phyloP scores from a whole-genome alignment of 2,797 vertebrate species.

The Leptoclinus maculatus region DNA sequence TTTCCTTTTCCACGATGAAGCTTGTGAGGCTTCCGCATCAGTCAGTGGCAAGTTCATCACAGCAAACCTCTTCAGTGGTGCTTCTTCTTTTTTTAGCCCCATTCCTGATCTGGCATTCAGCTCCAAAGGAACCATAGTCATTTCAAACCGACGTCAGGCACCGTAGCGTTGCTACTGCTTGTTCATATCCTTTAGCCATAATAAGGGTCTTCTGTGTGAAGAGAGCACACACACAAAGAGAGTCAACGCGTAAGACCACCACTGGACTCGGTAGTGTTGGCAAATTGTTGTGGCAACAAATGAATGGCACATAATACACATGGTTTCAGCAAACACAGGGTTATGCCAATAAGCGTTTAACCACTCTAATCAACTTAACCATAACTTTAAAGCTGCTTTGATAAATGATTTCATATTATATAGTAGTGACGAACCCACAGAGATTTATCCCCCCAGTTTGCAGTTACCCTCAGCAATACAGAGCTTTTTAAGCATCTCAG shows the following conservation, averaged over 20 bases:
- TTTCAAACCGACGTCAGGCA: constrained; percentile 29
- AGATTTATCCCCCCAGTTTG: neutral
- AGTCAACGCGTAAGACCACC: neutral
- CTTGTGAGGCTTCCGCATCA: constrained; percentile 22
- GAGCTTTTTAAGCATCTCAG: neutral
- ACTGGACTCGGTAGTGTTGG: neutral
- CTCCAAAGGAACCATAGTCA: constrained; percentile 41
- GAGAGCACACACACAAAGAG: constrained; percentile 34
- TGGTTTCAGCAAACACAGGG: neutral
- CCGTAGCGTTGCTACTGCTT: constrained; percentile 14
- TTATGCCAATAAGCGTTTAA: neutral
- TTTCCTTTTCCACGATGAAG: constrained; percentile 20
- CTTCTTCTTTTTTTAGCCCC: neutral
- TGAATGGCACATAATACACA: neutral
- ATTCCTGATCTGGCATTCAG: constrained; percentile 11
- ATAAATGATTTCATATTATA: too few relatives aligned
- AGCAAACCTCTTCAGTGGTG: constrained; percentile 20
- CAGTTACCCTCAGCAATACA: neutral
- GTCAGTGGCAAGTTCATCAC: constrained; percentile 28
- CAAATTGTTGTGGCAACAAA: neutral
- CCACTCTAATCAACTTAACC: neutral
- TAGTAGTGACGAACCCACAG: neutral
- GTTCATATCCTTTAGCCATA: constrained; percentile 70
- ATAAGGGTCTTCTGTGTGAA: constrained; percentile 77
- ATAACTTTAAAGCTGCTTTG: too few relatives aligned